phyloP scores from a whole-genome alignment of 2,113 vertebrate species.

The Poecile atricapillus region DNA sequence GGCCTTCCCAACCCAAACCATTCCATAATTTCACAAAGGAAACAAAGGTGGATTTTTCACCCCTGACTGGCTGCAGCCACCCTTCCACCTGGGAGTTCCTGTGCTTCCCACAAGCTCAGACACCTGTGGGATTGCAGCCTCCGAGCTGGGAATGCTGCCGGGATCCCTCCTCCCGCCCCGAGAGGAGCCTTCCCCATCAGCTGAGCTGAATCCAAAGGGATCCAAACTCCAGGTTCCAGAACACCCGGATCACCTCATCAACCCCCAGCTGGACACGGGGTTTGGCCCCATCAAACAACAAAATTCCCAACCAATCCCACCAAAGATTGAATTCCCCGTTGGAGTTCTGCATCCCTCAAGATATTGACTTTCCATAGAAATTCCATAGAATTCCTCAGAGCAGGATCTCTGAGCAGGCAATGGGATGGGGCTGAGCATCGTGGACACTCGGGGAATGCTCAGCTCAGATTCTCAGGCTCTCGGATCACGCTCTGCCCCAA shows the following conservation, averaged over 20 bases:
- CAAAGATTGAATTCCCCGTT: neutral
- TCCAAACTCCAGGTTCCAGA: neutral
- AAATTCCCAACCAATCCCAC: neutral
- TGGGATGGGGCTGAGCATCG: neutral
- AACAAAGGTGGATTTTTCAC: no score
- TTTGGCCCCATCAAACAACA: neutral
- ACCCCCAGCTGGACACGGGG: rapidly evolving
- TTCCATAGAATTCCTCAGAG: neutral
- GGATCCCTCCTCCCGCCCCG: neutral
- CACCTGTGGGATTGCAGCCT: no score
- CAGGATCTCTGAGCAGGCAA: neutral
- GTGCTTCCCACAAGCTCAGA: neutral
- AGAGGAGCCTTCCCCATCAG: neutral
- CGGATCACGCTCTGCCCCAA: neutral
- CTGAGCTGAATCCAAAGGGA: neutral
- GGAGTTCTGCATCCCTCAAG: neutral
- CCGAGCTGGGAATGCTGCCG: neutral
- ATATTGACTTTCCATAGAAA: neutral
- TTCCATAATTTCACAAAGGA: rapidly evolving
- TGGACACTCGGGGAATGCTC: neutral
- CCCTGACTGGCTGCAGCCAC: neutral
- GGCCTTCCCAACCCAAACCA: neutral
- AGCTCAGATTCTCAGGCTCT: neutral
- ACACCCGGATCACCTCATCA: rapidly evolving
- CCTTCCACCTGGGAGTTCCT: neutral